Base-by-base conservation (phyloP, 1,140 invertebrate species). In the Megalonaias nervosa region DNA sequence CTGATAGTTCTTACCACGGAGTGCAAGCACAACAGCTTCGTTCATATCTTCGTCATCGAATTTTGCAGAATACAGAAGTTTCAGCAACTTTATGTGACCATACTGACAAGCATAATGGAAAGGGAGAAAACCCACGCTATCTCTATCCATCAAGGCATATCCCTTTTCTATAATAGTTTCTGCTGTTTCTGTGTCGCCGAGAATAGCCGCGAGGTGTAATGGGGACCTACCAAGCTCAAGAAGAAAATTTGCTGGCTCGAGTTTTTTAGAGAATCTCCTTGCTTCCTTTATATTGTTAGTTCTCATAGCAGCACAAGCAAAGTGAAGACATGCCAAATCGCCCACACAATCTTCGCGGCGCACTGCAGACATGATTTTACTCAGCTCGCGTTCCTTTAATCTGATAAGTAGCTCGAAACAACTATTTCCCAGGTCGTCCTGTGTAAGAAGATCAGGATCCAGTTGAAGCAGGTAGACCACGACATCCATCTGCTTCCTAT, bases 21-120 rank as follows among this genome's bases (percentile, higher is more conserved):
- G 19, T 23, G 73, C 73, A 48, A 80, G 72, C 14, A 59, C 21
- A n/a, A 75, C 57, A 15, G 65, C 78, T 57, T 71, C 75, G n/a
- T 62, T 17, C 48, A 80, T 75, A 38, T 80, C 78, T 5, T 23
- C 58, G 38, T 70, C 48, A 9, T n/a, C 57, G 62, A 80, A 71
- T 11, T 66, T 38, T 17, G 19, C 6, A 62, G 16, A 75, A 58
- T 80, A 80, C 1, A 80, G 69, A 17, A 71, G 56, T 13, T 48
- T 16, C n/a, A 77, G 9, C 14, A 73, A 17, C 56, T 48, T 13
- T 23, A 2, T 17, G 61, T 77, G 62, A 4, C 79, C 79, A 66
- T 80, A 69, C 21, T 76, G 74, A 67, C 79, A 77, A 21, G 79
- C 79, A 48, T 80, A 80, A 58, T 80, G 79, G 58, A 80, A 76